Evolutionary conservation across 2,888 invertebrate species (phyloP).

Genomic region (Acleris emargana): DNA sequence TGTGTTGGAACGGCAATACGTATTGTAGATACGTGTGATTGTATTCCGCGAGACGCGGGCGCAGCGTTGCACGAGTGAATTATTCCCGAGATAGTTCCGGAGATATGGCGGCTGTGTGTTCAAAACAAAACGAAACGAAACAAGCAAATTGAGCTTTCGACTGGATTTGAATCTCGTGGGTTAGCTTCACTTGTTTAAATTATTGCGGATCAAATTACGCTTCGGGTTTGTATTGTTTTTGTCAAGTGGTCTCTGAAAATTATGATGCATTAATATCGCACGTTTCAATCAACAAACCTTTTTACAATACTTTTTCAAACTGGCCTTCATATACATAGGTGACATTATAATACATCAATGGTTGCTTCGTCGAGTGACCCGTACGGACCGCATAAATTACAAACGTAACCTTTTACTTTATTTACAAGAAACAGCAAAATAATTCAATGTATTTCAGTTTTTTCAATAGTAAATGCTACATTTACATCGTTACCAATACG

Average conservation of each 20-base stretch:
- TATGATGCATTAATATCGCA: constrained; percentile 23
- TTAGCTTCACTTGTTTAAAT: constrained; percentile 41
- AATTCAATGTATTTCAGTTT: constrained; percentile 31
- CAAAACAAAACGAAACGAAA: constrained; percentile 71
- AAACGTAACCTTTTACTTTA: constrained; percentile 18
- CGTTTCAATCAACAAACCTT: constrained; percentile 11
- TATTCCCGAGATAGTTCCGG: constrained; percentile 73
- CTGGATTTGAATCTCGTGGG: constrained; percentile 55
- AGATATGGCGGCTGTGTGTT: constrained; percentile 70
- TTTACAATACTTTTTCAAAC: neutral
- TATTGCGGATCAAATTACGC: constrained; percentile 35
- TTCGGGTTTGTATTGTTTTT: constrained; percentile 34
- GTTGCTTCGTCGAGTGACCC: neutral
- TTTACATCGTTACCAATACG: constrained; percentile 36
- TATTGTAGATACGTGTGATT: constrained; percentile 41
- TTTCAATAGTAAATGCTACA: constrained; percentile 32
- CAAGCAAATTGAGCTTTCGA: constrained; percentile 72
- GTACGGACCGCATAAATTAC: neutral
- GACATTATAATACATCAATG: neutral
- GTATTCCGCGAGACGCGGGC: constrained; percentile 43
- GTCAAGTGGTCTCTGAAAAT: constrained; percentile 31
- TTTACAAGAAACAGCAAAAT: constrained; percentile 28
- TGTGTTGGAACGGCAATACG: constrained; percentile 19
- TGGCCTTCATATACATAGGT: neutral
- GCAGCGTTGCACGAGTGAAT: constrained; percentile 59